Evolutionary conservation across 1,140 invertebrate species (phyloP).

Genomic region (Rhyacophila brunnea): DNA sequence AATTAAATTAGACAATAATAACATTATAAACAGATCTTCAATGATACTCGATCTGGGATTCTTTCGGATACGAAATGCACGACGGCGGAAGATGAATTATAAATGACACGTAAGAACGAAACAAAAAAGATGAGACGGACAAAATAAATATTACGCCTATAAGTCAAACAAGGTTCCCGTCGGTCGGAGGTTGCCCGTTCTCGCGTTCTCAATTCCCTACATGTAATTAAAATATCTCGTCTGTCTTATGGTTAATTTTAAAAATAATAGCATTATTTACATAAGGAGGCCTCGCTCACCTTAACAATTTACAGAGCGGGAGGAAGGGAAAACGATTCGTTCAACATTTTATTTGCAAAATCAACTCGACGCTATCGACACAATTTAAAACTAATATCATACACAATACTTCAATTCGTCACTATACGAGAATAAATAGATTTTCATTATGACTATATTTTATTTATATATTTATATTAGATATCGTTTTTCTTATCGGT

Average conservation of each 20-base stretch:
- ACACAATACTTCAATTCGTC: constrained; percentile 34
- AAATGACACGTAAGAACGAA: neutral
- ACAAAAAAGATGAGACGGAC: neutral
- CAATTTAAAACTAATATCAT: constrained; percentile 33
- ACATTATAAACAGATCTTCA: neutral
- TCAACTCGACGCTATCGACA: constrained; percentile 30
- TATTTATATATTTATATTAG: constrained; percentile 38
- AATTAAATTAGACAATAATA: neutral
- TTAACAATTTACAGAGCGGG: too few relatives aligned
- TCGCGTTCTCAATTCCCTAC: constrained; percentile 31
- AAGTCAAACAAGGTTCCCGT: neutral
- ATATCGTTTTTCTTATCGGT: constrained; percentile 32
- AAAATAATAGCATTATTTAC: constrained; percentile 29
- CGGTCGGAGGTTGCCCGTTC: constrained; percentile 3
- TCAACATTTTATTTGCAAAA: constrained; percentile 16
- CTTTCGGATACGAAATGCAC: too few relatives aligned
- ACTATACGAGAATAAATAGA: constrained; percentile 38
- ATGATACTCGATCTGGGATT: too few relatives aligned
- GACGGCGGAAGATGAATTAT: too few relatives aligned
- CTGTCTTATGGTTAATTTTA: constrained; percentile 27
- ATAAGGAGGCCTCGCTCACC: constrained; percentile 5
- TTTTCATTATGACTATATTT: constrained; percentile 35
- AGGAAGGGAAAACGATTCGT: neutral
- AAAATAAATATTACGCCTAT: constrained; percentile 1
- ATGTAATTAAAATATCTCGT: constrained; percentile 37